Base-by-base conservation (phyloP, 2,113 vertebrate species). In the Atlantisia rogersi region DNA sequence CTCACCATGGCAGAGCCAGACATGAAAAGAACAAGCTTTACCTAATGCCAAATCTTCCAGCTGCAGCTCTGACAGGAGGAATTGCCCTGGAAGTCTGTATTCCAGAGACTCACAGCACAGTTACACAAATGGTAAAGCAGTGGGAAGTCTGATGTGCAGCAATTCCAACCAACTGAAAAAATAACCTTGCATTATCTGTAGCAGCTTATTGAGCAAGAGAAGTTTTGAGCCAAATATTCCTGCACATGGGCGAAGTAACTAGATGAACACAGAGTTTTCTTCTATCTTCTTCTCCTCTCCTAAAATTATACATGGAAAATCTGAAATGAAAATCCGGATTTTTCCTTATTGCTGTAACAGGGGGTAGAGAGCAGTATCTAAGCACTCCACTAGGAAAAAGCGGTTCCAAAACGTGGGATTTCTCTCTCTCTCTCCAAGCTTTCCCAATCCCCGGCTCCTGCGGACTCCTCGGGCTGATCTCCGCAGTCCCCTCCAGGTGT, bases 401-500 rank as follows among this genome's bases (percentile, higher is more conserved):
- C 35, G n/a, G 15, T 56, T 83, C 64, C 62, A 63, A 56, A 86
- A 60, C 26, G 65, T 67, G 64, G 82, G 55, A 37, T 67, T 50
- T 58, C 14, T 12, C 37, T 32, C 5, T 32, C 5, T n/a, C 5
- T 0, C 48, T 64, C 69, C 37, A 56, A 80, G n/a, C 55, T 75
- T 65, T 75, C 65, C 55, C 25, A 69, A 42, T 48, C 60, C 75
- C 35, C 12, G 4, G 21, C 55, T 82, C 52, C 42, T 60, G 32
- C 35, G 40, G 53, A 4, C 62, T 88, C 17, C 39, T 22, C 26
- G 4, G 5, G 46, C 48, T 88, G 82, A 75, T 44, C 77, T 60
- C 15, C 12, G 4, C 71, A 80, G 31, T 96, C 31, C 96, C 97
- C 97, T 98, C 90, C 96, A 97, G 97, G 92, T 97, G 97, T 98